phyloP scores from a whole-genome alignment of 2,888 invertebrate species.

The Ophion slaviceki region DNA sequence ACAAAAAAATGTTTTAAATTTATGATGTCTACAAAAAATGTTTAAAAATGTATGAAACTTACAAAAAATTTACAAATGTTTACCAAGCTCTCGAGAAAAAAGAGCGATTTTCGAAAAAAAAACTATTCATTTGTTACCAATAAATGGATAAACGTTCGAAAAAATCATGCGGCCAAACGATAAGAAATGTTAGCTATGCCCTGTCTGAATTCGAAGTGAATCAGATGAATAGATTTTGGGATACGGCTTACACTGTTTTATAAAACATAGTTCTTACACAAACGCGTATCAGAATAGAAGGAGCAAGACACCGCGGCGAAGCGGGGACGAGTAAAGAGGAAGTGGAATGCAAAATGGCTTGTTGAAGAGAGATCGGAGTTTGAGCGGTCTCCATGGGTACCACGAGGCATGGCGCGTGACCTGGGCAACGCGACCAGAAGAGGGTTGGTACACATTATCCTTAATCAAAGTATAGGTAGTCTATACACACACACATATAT shows the following conservation, averaged over 20 bases:
- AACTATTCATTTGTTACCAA: no score
- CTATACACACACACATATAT: background rate
- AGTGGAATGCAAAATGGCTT: constrained; percentile 71
- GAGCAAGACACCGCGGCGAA: background rate
- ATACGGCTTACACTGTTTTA: no score
- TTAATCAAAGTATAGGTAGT: constrained; percentile 43
- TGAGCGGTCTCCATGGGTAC: constrained; percentile 78
- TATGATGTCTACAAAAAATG: no score
- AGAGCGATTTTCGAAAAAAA: no score
- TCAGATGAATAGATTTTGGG: no score
- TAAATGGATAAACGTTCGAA: background rate
- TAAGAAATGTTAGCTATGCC: no score
- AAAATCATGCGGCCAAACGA: background rate
- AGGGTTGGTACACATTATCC: constrained; percentile 60
- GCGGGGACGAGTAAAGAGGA: constrained; percentile 30
- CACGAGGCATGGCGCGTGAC: constrained; percentile 77
- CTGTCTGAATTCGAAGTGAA: no score
- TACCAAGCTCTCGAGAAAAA: no score
- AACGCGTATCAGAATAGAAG: constrained; percentile 19
- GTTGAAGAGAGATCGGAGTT: constrained; percentile 75
- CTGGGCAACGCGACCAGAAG: constrained; percentile 76
- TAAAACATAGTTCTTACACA: no score
- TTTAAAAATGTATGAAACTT: no score
- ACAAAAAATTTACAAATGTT: no score
- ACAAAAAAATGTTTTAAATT: no score